A percentile compares a stretch with the other conserved stretches of the same genome.
Evolutionary conservation across 2,797 vertebrate species (phyloP).

Genomic region (Bovichtus variegatus): DNA sequence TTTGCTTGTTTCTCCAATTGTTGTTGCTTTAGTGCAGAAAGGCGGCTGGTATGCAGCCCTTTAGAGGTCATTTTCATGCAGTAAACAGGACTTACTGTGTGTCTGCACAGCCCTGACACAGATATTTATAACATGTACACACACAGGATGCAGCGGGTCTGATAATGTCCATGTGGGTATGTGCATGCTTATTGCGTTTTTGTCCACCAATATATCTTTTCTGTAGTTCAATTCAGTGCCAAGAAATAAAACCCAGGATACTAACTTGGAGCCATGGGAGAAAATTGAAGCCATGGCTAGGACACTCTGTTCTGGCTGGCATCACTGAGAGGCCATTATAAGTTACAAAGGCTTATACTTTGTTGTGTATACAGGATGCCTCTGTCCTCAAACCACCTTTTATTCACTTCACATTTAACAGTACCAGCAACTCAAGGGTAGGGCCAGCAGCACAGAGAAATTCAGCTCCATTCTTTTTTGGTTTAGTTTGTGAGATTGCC

Average conservation of each 20-base stretch:
- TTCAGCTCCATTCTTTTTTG: conserved; percentile 24
- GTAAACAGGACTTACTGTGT: conserved; percentile 28
- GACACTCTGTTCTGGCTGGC: conserved; percentile 64
- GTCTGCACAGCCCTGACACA: conserved; percentile 51
- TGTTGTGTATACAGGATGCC: conserved; percentile 60
- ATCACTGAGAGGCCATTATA: conserved; percentile 67
- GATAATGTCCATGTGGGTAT: conserved; percentile 54
- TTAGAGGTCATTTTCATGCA: conserved; percentile 47
- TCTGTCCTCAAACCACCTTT: conserved; percentile 59
- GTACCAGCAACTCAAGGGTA: conserved; percentile 25
- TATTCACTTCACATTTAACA: conserved; percentile 55
- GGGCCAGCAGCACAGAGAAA: conserved; percentile 14
- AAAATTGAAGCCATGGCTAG: conserved; percentile 68
- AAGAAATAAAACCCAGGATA: conserved; percentile 57
- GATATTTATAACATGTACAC: conserved; percentile 64
- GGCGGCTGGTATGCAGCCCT: conserved; percentile 2
- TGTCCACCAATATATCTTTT: conserved; percentile 64
- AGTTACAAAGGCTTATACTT: conserved; percentile 53
- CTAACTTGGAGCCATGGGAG: conserved; percentile 55
- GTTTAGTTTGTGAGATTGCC: conserved; percentile 48
- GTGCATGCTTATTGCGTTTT: conserved; percentile 64
- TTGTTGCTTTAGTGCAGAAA: conserved; percentile 44
- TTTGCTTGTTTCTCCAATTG: conserved; percentile 44
- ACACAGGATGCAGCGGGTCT: conserved; percentile 46
- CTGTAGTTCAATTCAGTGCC: conserved; percentile 40